A percentile compares a stretch with the other conserved stretches of the same genome.
Evolutionary conservation across 2,888 invertebrate genomes (phyloP).

Genomic region (Pandemis corylana): DNA sequence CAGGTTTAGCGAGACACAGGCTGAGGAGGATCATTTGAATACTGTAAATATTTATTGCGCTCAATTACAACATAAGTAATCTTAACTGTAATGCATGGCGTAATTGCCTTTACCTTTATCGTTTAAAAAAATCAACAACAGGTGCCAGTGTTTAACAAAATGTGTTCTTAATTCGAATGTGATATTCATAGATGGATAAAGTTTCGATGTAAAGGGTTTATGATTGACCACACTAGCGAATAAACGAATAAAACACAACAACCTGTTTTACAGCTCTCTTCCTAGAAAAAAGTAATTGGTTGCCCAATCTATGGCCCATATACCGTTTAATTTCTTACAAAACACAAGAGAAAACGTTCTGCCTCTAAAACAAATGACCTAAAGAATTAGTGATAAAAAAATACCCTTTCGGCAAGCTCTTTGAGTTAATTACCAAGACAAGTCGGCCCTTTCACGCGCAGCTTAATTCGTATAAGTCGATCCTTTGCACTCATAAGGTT

Average conservation of each 20-base stretch:
- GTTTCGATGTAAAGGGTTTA: slow-evolving; percentile 1
- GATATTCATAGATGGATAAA: neutral
- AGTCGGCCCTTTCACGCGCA: slow-evolving; percentile 51
- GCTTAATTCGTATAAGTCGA: slow-evolving; percentile 41
- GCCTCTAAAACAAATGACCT: slow-evolving; percentile 72
- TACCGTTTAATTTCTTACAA: slow-evolving; percentile 65
- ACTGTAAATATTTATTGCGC: neutral
- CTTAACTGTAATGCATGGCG: neutral
- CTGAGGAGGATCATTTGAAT: too few relatives aligned
- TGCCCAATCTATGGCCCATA: slow-evolving; percentile 43
- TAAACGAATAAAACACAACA: slow-evolving; percentile 42
- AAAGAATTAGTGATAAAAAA: slow-evolving; percentile 65
- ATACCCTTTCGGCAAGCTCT: slow-evolving; percentile 78
- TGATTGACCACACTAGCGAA: slow-evolving; percentile 29
- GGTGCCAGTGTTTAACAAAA: neutral
- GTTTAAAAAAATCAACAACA: neutral
- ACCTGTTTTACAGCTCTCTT: slow-evolving; percentile 52
- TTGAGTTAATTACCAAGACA: slow-evolving; percentile 75
- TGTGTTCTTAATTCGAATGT: neutral
- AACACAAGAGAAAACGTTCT: slow-evolving; percentile 57
- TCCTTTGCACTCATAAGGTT: slow-evolving; percentile 48
- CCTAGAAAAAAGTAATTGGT: slow-evolving; percentile 58
- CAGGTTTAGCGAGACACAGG: too few relatives aligned
- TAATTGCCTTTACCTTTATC: neutral
- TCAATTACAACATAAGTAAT: neutral